Evolutionary conservation across 2,888 invertebrate genomes (phyloP).

Genomic region (Ormyrus rosae): DNA sequence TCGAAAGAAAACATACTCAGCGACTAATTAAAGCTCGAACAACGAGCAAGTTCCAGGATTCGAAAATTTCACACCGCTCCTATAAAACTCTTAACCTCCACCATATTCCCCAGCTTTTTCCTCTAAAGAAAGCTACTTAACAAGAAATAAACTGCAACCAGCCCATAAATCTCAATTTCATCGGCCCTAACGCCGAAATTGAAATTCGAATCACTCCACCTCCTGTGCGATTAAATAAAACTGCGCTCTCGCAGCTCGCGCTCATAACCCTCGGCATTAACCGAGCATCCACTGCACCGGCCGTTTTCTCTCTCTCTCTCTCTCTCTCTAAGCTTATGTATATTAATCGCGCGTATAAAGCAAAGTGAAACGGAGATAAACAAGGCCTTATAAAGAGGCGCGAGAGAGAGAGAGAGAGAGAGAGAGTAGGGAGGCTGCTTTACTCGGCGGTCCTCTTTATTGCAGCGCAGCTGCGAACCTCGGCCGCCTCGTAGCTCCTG

Average conservation of each 20-base stretch:
- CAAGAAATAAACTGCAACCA: too few species aligned
- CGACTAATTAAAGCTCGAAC: too few species aligned
- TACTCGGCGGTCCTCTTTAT: slow-evolving; percentile 22
- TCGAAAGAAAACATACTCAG: too few species aligned
- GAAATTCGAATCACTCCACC: neutral
- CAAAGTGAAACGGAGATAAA: slow-evolving; percentile 12
- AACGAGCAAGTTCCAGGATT: too few species aligned
- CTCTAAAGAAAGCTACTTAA: too few species aligned
- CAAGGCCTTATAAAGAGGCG: slow-evolving; percentile 2
- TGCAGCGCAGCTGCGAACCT: slow-evolving; percentile 8
- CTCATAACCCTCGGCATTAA: slow-evolving; percentile 9
- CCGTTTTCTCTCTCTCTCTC: too few species aligned
- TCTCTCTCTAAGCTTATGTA: slow-evolving; percentile 10
- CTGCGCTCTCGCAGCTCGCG: too few species aligned
- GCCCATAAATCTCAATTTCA: neutral
- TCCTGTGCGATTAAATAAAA: too few species aligned
- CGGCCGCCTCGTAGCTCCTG: neutral
- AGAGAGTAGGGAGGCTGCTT: neutral
- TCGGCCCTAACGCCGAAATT: neutral
- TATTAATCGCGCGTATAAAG: slow-evolving; percentile 37
- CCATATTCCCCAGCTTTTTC: too few species aligned
- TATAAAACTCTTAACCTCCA: too few species aligned
- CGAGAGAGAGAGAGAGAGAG: too few species aligned
- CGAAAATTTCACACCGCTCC: too few species aligned
- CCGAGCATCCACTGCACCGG: neutral